Evolutionary conservation across 2,888 invertebrate genomes (phyloP), one percentile per base, ranked within the genome.

Genomic region (Aquatica leii): DNA sequence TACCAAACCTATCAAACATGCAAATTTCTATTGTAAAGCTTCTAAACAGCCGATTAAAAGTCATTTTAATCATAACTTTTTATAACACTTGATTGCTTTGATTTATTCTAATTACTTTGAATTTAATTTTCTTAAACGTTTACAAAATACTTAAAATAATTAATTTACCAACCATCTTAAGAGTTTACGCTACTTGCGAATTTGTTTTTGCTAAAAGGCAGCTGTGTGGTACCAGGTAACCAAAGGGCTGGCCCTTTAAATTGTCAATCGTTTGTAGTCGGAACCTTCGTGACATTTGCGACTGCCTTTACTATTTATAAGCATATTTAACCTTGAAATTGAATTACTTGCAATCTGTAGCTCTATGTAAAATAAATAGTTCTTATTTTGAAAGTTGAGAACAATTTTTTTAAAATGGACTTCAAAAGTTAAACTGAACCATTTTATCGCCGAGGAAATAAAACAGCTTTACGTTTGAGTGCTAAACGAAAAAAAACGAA

Each of bases 401-500:
- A 37, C 12, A 37, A 37, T 37, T 37, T 5, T n/a, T 37, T 9
- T 37, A 37, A 37, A n/a, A 37, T 37, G 37, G 37, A 37, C 12
- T 37, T 11, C 12, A 12, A 9, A 11, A 37, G 37, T 37, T n/a
- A 37, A 37, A 37, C 12, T 37, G 37, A 37, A 37, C 37, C 37
- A 11, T 37, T 37, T 37, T 37, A 37, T 37, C 37, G 11, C 37
- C 37, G 37, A 37, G 37, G 37, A 37, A 37, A 37, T 37, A 37
- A 37, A 37, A 37, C 37, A n/a, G 37, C 5, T 11, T 37, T 37
- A 37, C 37, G 37, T 37, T 37, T 37, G 5, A 37, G 37, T 37
- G 12, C 37, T 37, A 37, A 37, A 37, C 11, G 37, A 9, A 37
- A 37, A n/a, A 37, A 37, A 37, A 37, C 37, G 37, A 2, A 37